A percentile compares a stretch with the other conserved stretches of the same genome.
Conservation (phyloP, 2,113 vertebrate genomes). For the Cynopterus brachyotis region DNA sequence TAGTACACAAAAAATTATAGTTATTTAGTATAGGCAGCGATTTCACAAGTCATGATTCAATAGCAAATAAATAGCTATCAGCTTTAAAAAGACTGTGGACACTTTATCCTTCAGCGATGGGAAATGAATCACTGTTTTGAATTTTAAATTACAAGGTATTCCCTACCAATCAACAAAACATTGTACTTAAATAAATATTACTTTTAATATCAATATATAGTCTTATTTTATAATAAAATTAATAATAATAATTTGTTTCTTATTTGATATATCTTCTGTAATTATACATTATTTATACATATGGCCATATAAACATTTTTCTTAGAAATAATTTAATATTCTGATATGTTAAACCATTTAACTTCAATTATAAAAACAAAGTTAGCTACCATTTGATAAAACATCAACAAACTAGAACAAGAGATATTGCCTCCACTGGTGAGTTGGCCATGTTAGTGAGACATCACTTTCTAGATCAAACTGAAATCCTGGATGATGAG, state of each 20-base stretch:
- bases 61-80: background rate
- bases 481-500: background rate
- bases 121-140: background rate
- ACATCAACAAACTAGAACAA: background rate
- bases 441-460: background rate
- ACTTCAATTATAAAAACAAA: background rate
- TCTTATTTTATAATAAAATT: background rate
- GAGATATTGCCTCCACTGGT: accelerated
- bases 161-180: background rate
- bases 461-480: background rate
- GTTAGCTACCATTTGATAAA: background rate
- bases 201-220: background rate
- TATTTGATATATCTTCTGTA: background rate
- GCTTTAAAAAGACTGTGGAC: background rate
- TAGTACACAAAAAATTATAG: background rate
- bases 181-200: background rate
- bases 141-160: background rate
- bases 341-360: background rate
- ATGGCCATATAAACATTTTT: background rate
- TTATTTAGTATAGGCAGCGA: background rate
- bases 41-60: background rate
- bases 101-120: background rate
- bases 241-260: background rate
- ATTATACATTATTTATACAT: background rate
- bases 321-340: background rate